Evolutionary conservation across 2,888 invertebrate species (phyloP), one percentile per base, ranked within the genome.

Genomic region (Phaedon cochleariae): DNA sequence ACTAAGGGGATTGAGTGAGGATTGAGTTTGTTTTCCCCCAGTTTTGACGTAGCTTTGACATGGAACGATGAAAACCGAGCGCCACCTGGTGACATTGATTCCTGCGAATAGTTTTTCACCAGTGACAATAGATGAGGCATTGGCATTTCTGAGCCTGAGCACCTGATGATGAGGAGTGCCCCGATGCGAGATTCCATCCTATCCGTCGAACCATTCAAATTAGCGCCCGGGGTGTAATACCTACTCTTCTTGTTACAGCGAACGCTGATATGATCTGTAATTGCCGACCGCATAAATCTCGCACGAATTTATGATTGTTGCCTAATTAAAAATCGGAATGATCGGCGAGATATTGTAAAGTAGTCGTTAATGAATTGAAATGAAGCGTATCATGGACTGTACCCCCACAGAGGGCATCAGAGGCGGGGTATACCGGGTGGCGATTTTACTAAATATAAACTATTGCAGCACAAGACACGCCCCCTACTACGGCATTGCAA

Each of bases 221-320:
- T 65, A 68, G 59, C 58, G 68, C 68, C 65, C 21, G 29, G 29
- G 65, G 68, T 60, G 59, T 15, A 58, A 2, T 51, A 57, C 65
- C 59, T 59, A 58, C 54, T 57, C 58, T 65, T 59, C 31, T 59
- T 22, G 31, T 31, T 37, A 58, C 53, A 55, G 73, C 74, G 72
- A 73, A 77, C 73, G 71, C 74, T 71, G 76, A 77, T 78, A 73
- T 72, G 74, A 78, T 78, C 78, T 77, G 74, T 76, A 76, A 76
- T 77, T 77, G 75, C 72, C 71, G 71, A 71, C 71, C 67, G 71
- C 74, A 76, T 78, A 79, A 77, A 77, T 78, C 75, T 75, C 74
- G 37, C 62, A 68, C 65, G 68, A 73, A 77, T 68, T 68, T 68
- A 68, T 68, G 54, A 57, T 62, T 65, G 65, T 74, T 76, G 68